These are phyloP conservation scores for Tachina fera DNA, from an alignment of 2,888 invertebrate genomes.

Conservation along the genomic window DNA sequence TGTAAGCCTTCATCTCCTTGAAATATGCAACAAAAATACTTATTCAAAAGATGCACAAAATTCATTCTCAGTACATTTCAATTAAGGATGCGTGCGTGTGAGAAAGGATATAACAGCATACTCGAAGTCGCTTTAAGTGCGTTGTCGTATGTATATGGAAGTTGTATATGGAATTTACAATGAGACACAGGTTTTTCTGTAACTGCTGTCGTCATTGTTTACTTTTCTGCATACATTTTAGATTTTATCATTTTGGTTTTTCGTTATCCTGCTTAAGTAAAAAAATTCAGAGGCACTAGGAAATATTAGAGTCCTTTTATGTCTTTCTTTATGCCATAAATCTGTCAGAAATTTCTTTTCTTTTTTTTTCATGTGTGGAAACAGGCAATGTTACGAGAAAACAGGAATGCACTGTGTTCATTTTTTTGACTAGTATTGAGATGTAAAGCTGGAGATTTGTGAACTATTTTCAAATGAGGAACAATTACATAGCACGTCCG, in stretches of 20 bases:
- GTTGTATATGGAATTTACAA: conserved; percentile 45
- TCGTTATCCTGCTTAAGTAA: conserved; percentile 6
- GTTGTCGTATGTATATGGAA: conserved; percentile 31
- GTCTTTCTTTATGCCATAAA: conserved; percentile 61
- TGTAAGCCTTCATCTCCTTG: background rate
- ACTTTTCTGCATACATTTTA: conserved; percentile 51
- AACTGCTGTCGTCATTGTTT: conserved; percentile 61
- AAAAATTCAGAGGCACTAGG: conserved; percentile 22
- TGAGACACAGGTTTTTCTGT: conserved; percentile 39
- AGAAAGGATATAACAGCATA: conserved; percentile 47
- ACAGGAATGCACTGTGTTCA: background rate
- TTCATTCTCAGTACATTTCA: conserved; percentile 27
- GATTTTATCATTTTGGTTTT: conserved; percentile 42
- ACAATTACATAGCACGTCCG: too few relatives aligned
- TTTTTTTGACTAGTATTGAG: background rate
- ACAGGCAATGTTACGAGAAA: background rate
- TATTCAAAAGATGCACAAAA: conserved; percentile 63
- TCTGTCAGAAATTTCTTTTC: conserved; percentile 13
- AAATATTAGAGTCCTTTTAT: conserved; percentile 45
- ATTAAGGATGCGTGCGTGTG: conserved; percentile 2
- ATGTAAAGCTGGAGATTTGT: background rate
- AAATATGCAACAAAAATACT: conserved; percentile 60
- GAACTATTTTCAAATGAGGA: too few relatives aligned
- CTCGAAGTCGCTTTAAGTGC: conserved; percentile 26
- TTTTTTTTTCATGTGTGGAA: too few relatives aligned